Evolutionary conservation across 2,113 vertebrate species (phyloP).

Genomic region (Psephotus haematonotus): DNA sequence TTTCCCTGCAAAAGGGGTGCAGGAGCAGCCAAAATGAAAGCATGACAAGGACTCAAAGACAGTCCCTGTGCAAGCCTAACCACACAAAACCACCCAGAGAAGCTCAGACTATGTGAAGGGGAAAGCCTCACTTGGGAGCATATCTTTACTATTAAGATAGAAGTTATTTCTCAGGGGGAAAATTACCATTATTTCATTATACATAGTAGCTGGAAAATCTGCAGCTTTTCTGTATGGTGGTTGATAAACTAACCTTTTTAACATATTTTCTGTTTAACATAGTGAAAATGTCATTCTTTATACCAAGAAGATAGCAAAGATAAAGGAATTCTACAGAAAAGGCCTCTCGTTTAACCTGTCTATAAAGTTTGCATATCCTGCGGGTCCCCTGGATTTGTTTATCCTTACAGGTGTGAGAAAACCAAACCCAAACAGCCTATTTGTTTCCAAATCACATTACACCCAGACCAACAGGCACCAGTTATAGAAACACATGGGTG

Average conservation of each 20-base stretch:
- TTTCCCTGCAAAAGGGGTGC: neutral
- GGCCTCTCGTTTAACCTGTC: neutral
- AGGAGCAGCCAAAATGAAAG: neutral
- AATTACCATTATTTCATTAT: neutral
- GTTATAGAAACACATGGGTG: neutral
- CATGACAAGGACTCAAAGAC: accelerated
- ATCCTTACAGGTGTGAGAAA: conserved; percentile 7
- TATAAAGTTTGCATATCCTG: neutral
- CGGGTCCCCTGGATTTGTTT: neutral
- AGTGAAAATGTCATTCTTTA: neutral
- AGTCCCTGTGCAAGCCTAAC: neutral
- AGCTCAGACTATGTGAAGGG: accelerated
- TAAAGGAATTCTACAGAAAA: neutral
- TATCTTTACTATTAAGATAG: neutral
- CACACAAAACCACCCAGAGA: accelerated
- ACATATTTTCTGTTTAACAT: neutral
- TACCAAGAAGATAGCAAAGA: neutral
- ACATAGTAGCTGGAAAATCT: neutral
- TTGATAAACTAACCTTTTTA: neutral
- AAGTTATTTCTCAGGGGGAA: neutral
- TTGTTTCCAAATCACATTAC: neutral
- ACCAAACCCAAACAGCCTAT: conserved; percentile 2
- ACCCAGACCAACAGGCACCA: neutral
- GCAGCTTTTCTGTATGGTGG: neutral
- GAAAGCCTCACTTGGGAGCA: neutral